Evolutionary conservation across 2,797 vertebrate species (phyloP).

Genomic region (Clarias laeviceps): DNA sequence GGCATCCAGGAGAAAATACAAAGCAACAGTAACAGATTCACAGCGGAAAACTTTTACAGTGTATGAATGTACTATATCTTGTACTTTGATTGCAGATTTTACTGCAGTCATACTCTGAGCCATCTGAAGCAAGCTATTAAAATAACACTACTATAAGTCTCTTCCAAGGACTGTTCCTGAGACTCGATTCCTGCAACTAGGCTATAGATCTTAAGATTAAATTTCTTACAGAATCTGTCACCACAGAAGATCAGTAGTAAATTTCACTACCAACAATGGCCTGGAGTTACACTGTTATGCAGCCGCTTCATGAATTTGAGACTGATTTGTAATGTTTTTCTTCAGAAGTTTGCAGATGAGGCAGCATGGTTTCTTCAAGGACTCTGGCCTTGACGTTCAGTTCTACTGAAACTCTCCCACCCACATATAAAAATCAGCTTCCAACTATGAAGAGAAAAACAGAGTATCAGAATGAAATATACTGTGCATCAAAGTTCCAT

Average conservation of each 20-base stretch:
- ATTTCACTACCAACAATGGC: constrained; percentile 6
- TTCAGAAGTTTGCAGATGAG: constrained; percentile 35
- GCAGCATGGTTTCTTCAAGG: constrained; percentile 40
- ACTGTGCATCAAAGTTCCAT: constrained; percentile 9
- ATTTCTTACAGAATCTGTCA: constrained; percentile 16
- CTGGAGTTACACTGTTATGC: constrained; percentile 8
- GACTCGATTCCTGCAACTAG: not conserved
- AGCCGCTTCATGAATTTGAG: constrained; percentile 6
- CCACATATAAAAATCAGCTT: constrained; percentile 3
- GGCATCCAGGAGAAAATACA: not conserved
- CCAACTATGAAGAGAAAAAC: not conserved
- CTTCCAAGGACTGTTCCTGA: not conserved
- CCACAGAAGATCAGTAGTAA: not conserved
- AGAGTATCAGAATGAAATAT: constrained; percentile 9
- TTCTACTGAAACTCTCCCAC: constrained; percentile 4
- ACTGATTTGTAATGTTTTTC: constrained; percentile 27
- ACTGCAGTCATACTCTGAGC: not conserved
- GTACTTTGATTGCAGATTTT: not conserved
- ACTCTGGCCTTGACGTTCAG: not conserved
- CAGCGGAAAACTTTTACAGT: not conserved
- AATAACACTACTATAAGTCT: not conserved
- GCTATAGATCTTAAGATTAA: constrained; percentile 21
- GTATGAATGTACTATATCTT: not conserved
- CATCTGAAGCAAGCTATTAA: constrained; percentile 2
- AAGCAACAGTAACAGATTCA: not conserved